Evolutionary conservation across 2,797 vertebrate genomes (phyloP), one percentile per base, ranked within the genome.

Genomic region (Manis javanica): DNA sequence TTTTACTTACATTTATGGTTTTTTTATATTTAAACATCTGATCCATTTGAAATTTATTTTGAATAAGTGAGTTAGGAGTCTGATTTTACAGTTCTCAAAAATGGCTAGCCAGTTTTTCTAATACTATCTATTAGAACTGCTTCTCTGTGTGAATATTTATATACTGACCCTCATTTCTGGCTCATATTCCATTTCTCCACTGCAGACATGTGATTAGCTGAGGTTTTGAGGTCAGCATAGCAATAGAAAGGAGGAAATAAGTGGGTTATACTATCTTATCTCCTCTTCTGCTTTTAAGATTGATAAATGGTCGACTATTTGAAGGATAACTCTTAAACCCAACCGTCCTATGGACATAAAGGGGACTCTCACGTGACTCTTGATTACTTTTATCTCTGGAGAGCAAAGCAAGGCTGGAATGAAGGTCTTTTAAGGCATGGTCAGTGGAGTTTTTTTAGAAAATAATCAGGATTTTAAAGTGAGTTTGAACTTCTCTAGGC

Each of bases 391-490:
- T 46, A 18, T 71, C 7, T 84, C 18, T 57, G 15, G 49, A 59
- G 63, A 61, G 13, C 49, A 77, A 49, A 51, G 59, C 12, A 7
- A 85, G 31, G 15, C 18, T 78, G 49, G 46, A 63, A 13, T 66
- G 39, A 49, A 46, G 46, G 34, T 71, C 19, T 87, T 92, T 12
- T 88, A 81, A 84, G 77, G 42, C 42, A 69, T 46, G 16, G n/a
- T 59, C 64, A 68, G 0, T 78, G 55, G 55, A 74, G 26, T 46
- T 46, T 69, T 95, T 77, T 31, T 9, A 69, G 68, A 69, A 96
- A 95, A 86, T 69, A 87, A 63, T 72, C 34, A 93, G 77, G 24
- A 85, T 94, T 94, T 87, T 42, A 69, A 96, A 91, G 83, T 93
- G 16, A 92, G n/a, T 81, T 71, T 91, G 82, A 90, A 63, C 37